phyloP scores from a whole-genome alignment of 2,113 vertebrate genomes.

The Cavia porcellus region DNA sequence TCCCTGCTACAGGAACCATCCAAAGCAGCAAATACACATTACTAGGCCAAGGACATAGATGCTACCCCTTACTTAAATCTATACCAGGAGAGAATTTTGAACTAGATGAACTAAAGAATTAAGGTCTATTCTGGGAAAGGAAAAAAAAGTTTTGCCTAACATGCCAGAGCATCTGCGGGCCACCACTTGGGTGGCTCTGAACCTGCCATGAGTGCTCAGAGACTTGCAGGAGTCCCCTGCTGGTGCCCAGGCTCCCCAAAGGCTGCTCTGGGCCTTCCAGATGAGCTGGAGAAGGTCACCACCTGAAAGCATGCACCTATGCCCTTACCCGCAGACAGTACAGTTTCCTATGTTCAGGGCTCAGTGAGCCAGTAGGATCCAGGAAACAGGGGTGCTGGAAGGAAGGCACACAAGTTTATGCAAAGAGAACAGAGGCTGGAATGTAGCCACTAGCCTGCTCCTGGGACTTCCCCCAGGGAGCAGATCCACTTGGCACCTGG shows the following conservation, averaged over 20 bases:
- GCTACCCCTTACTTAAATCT: not conserved
- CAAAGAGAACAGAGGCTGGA: conserved; percentile 74
- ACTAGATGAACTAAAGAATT: not conserved
- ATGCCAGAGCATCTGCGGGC: not conserved
- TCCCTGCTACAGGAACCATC: rapidly evolving
- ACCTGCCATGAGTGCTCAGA: rapidly evolving
- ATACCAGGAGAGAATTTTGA: not conserved
- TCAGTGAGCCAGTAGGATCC: not conserved
- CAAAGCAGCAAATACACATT: not conserved
- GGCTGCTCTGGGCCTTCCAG: not conserved
- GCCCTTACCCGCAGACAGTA: not conserved
- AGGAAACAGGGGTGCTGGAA: conserved; percentile 56
- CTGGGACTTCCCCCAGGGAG: conserved; percentile 74
- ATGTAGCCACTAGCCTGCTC: conserved; percentile 75
- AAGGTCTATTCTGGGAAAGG: not conserved
- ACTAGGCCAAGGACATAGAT: not conserved
- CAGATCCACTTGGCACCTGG: conserved; percentile 84
- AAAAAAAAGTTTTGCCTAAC: not conserved
- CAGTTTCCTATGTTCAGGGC: not conserved
- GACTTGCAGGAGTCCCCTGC: rapidly evolving
- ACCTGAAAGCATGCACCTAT: rapidly evolving
- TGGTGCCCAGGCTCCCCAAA: not conserved
- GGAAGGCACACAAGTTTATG: conserved; percentile 71
- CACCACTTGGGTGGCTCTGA: not conserved
- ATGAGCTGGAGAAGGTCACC: not conserved